A percentile compares a stretch with the other conserved stretches of the same genome.
Conservation (phyloP, 1,140 invertebrate species). For the Drosophila pallidifrons region DNA sequence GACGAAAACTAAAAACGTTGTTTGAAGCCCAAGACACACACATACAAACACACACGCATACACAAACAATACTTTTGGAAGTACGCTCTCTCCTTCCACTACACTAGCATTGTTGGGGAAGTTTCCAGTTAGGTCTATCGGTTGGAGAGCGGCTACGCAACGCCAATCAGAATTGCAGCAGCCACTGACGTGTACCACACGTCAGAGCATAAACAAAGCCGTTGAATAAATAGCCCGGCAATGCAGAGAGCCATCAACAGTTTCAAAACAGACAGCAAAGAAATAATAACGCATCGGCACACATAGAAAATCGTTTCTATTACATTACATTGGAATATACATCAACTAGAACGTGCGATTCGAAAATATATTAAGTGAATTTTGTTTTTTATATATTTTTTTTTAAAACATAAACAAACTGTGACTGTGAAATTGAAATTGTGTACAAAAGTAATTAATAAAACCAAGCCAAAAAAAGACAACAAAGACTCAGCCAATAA, state of each 20-base stretch:
- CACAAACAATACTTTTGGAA: slow-evolving; percentile 29
- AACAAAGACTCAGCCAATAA: slow-evolving; percentile 58
- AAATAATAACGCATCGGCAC: slow-evolving; percentile 55
- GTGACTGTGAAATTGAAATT: slow-evolving; percentile 59
- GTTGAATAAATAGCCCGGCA: slow-evolving; percentile 68
- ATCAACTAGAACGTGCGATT: slow-evolving; percentile 1
- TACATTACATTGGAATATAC: slow-evolving; percentile 34
- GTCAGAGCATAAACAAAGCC: slow-evolving; percentile 53
- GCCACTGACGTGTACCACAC: slow-evolving; percentile 70
- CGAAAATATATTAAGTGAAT: slow-evolving; percentile 43
- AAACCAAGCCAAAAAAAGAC: slow-evolving; percentile 65
- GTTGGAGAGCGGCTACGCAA: slow-evolving; percentile 44
- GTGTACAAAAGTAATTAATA: slow-evolving; percentile 50
- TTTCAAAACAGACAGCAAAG: slow-evolving; percentile 74
- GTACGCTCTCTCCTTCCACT: slow-evolving; percentile 33
- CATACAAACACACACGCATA: neutral
- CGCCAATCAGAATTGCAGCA: slow-evolving; percentile 59
- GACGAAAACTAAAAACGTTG: slow-evolving; percentile 19
- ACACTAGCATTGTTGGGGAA: slow-evolving; percentile 24
- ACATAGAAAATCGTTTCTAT: slow-evolving; percentile 47
- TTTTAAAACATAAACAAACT: slow-evolving; percentile 30
- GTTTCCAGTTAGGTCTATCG: slow-evolving; percentile 32
- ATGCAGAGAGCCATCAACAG: slow-evolving; percentile 60
- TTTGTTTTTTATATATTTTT: slow-evolving; percentile 34
- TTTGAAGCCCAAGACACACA: slow-evolving; percentile 30